These are phyloP conservation scores for Pocillopora grandis DNA, from an alignment of 92 coral and sea anemone species.

Conservation along the genomic window DNA sequence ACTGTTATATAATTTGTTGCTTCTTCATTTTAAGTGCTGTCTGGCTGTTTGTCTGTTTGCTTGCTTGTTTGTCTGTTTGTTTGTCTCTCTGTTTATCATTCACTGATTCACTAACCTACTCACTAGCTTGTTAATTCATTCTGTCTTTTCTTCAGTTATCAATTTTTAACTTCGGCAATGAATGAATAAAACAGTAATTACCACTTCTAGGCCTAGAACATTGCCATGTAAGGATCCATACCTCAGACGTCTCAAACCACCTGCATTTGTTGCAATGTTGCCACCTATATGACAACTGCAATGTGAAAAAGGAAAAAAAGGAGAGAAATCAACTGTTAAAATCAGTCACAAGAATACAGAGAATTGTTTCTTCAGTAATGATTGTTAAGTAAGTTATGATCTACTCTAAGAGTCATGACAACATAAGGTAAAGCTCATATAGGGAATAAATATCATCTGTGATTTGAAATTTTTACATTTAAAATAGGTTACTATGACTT, in stretches of 20 bases:
- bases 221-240: slow-evolving; percentile 97
- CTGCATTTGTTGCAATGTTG: slow-evolving; percentile 95
- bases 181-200: slow-evolving; percentile 11
- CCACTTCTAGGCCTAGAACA: slow-evolving; percentile 95
- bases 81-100: no score
- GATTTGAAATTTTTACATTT: no score
- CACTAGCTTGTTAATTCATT: no score
- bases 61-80: no score
- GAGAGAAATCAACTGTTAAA: neutral
- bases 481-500: no score
- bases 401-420: neutral
- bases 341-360: neutral
- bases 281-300: slow-evolving; percentile 97
- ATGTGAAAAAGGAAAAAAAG: neutral
- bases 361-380: neutral
- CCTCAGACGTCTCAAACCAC: slow-evolving; percentile 86
- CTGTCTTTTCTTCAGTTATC: no score
- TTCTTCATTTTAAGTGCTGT: no score
- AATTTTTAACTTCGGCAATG: neutral
- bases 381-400: neutral
- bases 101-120: no score
- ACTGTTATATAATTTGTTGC: neutral
- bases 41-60: no score
- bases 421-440: no score
- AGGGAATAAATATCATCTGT: no score